Conservation (phyloP, 2,113 vertebrate species). For the Cynoglossus semilaevis region DNA sequence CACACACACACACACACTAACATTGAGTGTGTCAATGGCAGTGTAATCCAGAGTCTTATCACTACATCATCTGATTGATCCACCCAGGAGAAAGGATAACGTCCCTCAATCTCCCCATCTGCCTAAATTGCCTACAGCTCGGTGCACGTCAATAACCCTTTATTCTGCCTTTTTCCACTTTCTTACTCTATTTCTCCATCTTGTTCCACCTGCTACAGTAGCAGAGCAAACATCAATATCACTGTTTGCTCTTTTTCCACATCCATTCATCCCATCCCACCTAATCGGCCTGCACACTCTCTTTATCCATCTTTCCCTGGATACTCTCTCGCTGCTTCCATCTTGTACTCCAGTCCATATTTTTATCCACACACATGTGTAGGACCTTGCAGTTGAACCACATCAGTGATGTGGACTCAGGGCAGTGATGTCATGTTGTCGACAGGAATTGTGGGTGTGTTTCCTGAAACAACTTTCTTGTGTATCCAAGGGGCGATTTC, state of each 20-base stretch:
- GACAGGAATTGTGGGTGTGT: neutral
- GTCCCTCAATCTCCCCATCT: slow-evolving; percentile 33
- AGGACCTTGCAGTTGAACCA: too few relatives aligned
- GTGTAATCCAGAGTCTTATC: slow-evolving; percentile 70
- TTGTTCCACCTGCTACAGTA: slow-evolving; percentile 32
- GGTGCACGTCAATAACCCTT: slow-evolving; percentile 57
- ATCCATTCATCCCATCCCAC: slow-evolving; percentile 8
- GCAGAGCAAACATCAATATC: slow-evolving; percentile 47
- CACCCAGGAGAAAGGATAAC: slow-evolving; percentile 62
- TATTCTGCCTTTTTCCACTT: slow-evolving; percentile 45
- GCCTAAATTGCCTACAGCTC: slow-evolving; percentile 61
- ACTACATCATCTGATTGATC: slow-evolving; percentile 75
- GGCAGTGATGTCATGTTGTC: slow-evolving; percentile 10
- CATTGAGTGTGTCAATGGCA: slow-evolving; percentile 54
- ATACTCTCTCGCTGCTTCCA: slow-evolving; percentile 7
- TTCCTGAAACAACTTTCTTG: slow-evolving; percentile 60
- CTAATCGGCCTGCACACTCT: slow-evolving; percentile 16
- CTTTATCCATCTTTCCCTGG: slow-evolving; percentile 9
- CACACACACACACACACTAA: slow-evolving; percentile 19
- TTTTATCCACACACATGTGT: neutral
- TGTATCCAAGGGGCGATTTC: slow-evolving; percentile 39
- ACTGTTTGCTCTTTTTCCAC: slow-evolving; percentile 12
- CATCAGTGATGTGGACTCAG: slow-evolving; percentile 35
- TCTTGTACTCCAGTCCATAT: slow-evolving; percentile 11
- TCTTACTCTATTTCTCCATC: slow-evolving; percentile 35